Conservation (phyloP, 1,140 invertebrate genomes). For the Drosophila dunni region DNA sequence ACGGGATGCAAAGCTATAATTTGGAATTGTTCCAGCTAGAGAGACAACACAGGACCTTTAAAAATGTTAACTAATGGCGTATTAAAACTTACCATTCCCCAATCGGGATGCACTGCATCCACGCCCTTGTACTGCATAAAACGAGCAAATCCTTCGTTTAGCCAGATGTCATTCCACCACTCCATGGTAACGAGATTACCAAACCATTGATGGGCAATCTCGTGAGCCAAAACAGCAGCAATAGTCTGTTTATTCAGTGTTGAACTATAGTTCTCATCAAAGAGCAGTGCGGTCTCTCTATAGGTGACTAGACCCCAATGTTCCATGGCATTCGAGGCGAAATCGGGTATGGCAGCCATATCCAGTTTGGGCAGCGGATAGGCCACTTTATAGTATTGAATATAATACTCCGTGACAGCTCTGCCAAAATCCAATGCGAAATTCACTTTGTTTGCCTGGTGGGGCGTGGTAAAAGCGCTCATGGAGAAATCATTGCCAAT, state of each 20-base stretch:
- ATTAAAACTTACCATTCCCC: constrained; percentile 90
- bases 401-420: constrained; percentile 93
- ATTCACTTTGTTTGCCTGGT: constrained; percentile 90
- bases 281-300: constrained; percentile 93
- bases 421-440: constrained; percentile 92
- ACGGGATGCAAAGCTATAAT: constrained; percentile 90
- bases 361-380: constrained; percentile 96
- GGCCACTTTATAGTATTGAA: constrained; percentile 92
- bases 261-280: constrained; percentile 89
- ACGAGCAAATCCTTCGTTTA: constrained; percentile 96
- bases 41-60: constrained; percentile 33
- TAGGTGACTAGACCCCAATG: constrained; percentile 96
- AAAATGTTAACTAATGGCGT: too few species aligned
- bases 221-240: constrained; percentile 93
- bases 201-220: constrained; percentile 97
- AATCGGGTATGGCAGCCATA: constrained; percentile 97
- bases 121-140: constrained; percentile 94
- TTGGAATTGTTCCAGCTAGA: constrained; percentile 89
- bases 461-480: constrained; percentile 90
- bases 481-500: constrained; percentile 87
- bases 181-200: constrained; percentile 94
- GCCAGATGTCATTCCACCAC: constrained; percentile 97
- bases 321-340: constrained; percentile 97
- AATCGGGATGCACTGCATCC: constrained; percentile 90
- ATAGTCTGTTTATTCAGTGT: constrained; percentile 91